Base-by-base conservation (phyloP, 1,140 invertebrate genomes). In the Diplogasteroides magnus region DNA sequence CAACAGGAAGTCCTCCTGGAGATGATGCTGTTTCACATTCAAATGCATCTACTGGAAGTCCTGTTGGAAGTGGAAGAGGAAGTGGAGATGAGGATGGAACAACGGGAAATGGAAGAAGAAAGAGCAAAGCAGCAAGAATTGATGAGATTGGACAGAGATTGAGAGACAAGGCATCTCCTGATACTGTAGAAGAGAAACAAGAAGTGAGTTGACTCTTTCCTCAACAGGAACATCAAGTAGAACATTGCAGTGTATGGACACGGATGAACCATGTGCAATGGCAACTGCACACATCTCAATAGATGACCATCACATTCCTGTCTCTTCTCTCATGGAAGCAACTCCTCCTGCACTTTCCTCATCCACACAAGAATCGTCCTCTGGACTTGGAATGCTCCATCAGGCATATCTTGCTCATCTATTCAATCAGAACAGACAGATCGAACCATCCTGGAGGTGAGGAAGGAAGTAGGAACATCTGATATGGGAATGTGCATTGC, bases 21-120 rank as follows among this genome's bases (percentile, higher is more conserved):
- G 68, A 71, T 61, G 70, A 72, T 56, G 70, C 66, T 25, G 67
- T 72, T 60, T 64, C 66, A 32, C 57, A 58, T 11, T 55, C 57
- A 28, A 68, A 57, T 61, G 70, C 57, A 15, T 61, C 48, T 1
- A 60, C 64, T 57, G 65, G 57, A 2, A 61, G 55, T 0, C 70
- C 70, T 31, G 6, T 48, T 48, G 37, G 37, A 48, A 11, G 6
- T 6, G 37, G 37, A 6, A 48, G 37, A 48, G 37, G 37, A 48
- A 11, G 6, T 11, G 19, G 37, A 6, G 37, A 48, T 48, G 37
- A 48, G 37, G 37, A 19, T 11, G 37, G 37, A 11, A 48, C 37
- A 19, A 48, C 37, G 37, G 19, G 6, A 19, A 48, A 48, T 48
- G 19, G 37, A 6, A 48, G 37, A 48, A 48, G 37, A 19, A 48